These are phyloP conservation scores for Prorops nasuta DNA, from an alignment of 1,140 invertebrate species.

Conservation along the genomic window DNA sequence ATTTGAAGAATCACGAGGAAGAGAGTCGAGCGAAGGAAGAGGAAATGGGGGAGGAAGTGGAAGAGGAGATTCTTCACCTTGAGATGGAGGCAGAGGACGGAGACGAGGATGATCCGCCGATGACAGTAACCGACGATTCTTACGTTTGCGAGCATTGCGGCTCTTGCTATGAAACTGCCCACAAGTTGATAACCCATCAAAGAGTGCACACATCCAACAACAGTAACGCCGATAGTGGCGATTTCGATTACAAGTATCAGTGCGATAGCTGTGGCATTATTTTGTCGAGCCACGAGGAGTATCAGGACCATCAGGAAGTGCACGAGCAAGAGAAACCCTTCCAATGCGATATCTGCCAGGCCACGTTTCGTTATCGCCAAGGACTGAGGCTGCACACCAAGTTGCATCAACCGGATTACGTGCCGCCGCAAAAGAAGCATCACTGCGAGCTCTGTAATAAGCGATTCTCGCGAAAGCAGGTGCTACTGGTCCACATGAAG, in stretches of 20 bases:
- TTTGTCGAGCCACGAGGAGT: constrained; percentile 46
- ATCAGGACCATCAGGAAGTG: constrained; percentile 45
- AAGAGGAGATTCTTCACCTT: too few relatives aligned
- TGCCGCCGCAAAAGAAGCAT: constrained; percentile 53
- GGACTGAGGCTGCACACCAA: constrained; percentile 58
- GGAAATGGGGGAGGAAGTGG: neutral
- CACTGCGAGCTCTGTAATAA: constrained; percentile 54
- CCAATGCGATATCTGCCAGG: constrained; percentile 55
- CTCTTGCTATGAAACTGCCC: constrained; percentile 32
- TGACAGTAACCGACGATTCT: constrained; percentile 12
- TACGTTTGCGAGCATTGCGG: constrained; percentile 49
- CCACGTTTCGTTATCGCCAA: constrained; percentile 55
- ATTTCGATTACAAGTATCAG: constrained; percentile 47
- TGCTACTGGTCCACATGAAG: constrained; percentile 53
- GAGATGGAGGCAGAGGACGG: too few relatives aligned
- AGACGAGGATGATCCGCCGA: too few relatives aligned
- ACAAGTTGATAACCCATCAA: constrained; percentile 39
- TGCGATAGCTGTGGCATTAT: constrained; percentile 71
- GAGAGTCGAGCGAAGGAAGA: neutral
- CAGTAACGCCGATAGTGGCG: constrained; percentile 37
- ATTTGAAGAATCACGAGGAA: constrained; percentile 24
- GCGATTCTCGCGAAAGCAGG: constrained; percentile 50
- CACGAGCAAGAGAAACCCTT: constrained; percentile 46
- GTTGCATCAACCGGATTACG: constrained; percentile 54
- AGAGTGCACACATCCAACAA: constrained; percentile 25